These are phyloP conservation scores for Cyanoderma ruficeps DNA, from an alignment of 2,113 vertebrate genomes.

Conservation along the genomic window DNA sequence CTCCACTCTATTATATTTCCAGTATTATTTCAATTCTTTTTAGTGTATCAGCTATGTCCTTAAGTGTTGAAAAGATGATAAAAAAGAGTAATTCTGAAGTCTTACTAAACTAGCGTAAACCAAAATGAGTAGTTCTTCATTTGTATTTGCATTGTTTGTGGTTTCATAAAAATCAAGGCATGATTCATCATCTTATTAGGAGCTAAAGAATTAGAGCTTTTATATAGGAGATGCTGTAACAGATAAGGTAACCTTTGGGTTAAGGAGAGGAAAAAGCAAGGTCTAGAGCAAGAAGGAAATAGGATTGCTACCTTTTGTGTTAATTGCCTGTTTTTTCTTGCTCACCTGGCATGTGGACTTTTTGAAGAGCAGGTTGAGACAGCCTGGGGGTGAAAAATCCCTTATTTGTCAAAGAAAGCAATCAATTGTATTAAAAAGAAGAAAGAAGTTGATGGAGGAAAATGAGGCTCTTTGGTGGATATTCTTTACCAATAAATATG, in stretches of 20 bases:
- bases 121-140: background rate
- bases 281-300: background rate
- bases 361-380: background rate
- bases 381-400: background rate
- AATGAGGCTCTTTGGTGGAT: background rate
- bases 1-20: background rate
- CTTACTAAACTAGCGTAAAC: background rate
- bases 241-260: background rate
- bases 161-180: background rate
- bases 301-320: background rate
- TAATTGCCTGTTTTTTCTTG: background rate
- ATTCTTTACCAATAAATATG: background rate
- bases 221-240: background rate
- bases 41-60: background rate
- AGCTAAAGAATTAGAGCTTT: background rate
- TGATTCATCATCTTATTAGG: background rate
- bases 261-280: background rate
- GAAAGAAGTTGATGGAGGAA: background rate
- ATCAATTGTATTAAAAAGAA: background rate
- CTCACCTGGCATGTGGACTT: background rate
- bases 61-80: background rate
- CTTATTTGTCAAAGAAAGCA: background rate
- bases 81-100: background rate
- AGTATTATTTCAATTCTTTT: background rate
- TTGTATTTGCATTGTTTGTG: background rate